A percentile compares a stretch with the other conserved stretches of the same genome.
These are phyloP conservation scores for Girardinichthys multiradiatus DNA, from an alignment of 2,113 vertebrate genomes.

Conservation along the genomic window DNA sequence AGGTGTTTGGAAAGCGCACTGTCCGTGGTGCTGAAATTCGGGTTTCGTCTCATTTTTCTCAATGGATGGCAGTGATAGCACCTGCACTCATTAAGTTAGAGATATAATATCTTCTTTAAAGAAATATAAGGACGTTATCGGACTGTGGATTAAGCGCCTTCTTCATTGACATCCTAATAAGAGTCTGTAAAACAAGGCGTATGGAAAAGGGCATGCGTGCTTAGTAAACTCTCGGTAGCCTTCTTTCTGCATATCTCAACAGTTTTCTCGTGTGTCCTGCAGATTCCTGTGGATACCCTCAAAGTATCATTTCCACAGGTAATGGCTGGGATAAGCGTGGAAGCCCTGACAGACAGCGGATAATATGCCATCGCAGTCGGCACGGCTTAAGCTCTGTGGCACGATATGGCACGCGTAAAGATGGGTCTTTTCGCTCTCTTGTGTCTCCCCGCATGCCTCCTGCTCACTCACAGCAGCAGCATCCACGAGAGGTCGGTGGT, in stretches of 20 bases:
- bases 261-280: constrained; percentile 33
- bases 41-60: constrained; percentile 33
- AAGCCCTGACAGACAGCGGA: constrained; percentile 53
- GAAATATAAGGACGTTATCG: not conserved
- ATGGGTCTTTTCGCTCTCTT: constrained; percentile 83
- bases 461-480: constrained; percentile 66
- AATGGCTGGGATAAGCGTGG: constrained; percentile 68
- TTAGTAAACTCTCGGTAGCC: constrained; percentile 32
- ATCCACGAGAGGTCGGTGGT: constrained; percentile 77
- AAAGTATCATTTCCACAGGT: constrained; percentile 46
- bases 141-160: constrained; percentile 41
- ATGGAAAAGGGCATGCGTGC: constrained; percentile 47
- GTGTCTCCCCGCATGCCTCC: constrained; percentile 79
- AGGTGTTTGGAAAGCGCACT: constrained; percentile 57
- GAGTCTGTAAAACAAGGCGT: constrained; percentile 45
- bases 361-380: constrained; percentile 71
- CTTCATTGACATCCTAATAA: constrained; percentile 34
- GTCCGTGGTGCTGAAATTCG: constrained; percentile 75
- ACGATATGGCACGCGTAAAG: constrained; percentile 81
- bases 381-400: constrained; percentile 72
- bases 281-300: constrained; percentile 66
- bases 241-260: constrained; percentile 18
- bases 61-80: constrained; percentile 22
- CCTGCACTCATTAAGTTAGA: not conserved
- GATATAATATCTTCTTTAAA: not conserved